phyloP scores from a whole-genome alignment of 2,113 vertebrate genomes.

The Fulica atra region DNA sequence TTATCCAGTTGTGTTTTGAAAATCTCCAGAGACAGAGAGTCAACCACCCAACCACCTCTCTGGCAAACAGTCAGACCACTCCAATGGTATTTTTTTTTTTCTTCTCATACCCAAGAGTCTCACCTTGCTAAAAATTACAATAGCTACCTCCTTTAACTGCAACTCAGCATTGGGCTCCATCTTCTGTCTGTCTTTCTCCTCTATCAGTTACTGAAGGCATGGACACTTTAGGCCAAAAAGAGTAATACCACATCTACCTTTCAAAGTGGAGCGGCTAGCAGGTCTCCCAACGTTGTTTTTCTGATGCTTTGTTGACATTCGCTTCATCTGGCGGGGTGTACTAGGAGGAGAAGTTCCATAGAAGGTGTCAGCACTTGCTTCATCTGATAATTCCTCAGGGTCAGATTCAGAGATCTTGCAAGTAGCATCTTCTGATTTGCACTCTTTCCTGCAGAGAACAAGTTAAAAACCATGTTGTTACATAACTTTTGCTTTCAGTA shows the following conservation, averaged over 20 bases:
- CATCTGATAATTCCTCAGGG: conserved; percentile 86
- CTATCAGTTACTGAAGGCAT: not conserved
- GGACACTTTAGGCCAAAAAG: not conserved
- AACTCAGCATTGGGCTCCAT: not conserved
- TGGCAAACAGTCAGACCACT: not conserved
- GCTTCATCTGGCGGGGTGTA: conserved; percentile 93
- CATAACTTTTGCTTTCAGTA: not conserved
- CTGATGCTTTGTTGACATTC: conserved; percentile 91
- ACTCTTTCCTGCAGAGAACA: conserved; percentile 76
- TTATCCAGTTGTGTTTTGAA: not conserved
- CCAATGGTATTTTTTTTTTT: not conserved
- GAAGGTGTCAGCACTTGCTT: conserved; percentile 83
- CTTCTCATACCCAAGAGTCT: not conserved
- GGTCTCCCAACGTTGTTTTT: conserved; percentile 77
- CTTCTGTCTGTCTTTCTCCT: not conserved
- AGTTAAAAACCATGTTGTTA: not conserved
- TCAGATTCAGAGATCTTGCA: conserved; percentile 80
- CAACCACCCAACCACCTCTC: not conserved
- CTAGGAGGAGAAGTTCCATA: conserved; percentile 90
- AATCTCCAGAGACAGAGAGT: not conserved
- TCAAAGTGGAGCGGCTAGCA: conserved; percentile 75
- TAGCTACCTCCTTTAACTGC: not conserved
- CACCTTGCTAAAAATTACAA: fast-evolving
- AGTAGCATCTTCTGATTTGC: conserved; percentile 74
- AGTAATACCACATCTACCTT: conserved; percentile 71